phyloP scores from a whole-genome alignment of 2,113 vertebrate genomes.

The Telmatochromis sp. region DNA sequence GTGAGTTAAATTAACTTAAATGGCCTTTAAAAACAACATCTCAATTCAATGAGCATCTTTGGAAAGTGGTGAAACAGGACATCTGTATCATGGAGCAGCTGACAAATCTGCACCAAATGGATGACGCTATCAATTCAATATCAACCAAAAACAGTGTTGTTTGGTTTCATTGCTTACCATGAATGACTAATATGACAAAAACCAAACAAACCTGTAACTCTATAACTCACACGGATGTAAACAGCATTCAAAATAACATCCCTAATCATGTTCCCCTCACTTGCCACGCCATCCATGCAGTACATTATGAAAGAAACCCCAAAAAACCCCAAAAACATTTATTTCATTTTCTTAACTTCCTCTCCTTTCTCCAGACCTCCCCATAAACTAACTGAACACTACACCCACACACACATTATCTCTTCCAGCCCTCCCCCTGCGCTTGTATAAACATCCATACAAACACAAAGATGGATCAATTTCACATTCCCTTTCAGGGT shows the following conservation, averaged over 20 bases:
- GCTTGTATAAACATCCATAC: background rate
- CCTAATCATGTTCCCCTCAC: background rate
- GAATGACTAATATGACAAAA: background rate
- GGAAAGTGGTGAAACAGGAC: background rate
- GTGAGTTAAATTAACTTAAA: background rate
- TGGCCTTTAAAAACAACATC: background rate
- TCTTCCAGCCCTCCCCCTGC: background rate
- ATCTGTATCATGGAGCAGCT: background rate
- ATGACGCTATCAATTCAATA: background rate
- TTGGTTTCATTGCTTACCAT: background rate
- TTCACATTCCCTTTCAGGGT: conserved; percentile 47
- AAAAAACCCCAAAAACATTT: background rate
- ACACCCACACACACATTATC: conserved; percentile 12
- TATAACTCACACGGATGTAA: background rate
- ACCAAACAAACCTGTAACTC: background rate
- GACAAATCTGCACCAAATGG: background rate
- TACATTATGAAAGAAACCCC: background rate
- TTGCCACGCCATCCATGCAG: background rate
- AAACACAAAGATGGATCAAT: conserved; percentile 50
- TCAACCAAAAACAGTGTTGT: background rate
- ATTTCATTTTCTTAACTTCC: background rate
- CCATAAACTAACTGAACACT: background rate
- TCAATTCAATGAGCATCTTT: background rate
- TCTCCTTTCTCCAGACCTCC: background rate
- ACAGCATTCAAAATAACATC: background rate